Percentiles rank a stretch among this genome's conserved stretches.
phyloP scores from a whole-genome alignment of 2,888 invertebrate genomes.

The Seira musarum region DNA sequence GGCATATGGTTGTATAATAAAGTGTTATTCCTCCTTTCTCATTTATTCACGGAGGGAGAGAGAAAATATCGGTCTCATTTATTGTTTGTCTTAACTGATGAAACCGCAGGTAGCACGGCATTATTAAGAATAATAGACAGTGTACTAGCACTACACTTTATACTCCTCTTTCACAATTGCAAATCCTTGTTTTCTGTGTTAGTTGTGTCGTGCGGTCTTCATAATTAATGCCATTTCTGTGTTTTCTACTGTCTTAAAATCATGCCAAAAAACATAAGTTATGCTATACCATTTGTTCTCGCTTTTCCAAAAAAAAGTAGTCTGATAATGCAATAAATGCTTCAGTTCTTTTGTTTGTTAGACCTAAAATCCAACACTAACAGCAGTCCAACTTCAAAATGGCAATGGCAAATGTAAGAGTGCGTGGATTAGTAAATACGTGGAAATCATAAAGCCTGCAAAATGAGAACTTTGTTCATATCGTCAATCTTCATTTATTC shows the following conservation, averaged over 20 bases:
- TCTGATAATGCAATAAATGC: not conserved
- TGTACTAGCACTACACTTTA: constrained; percentile 30
- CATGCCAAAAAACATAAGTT: not conserved
- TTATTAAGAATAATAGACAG: constrained; percentile 24
- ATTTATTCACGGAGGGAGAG: constrained; percentile 8
- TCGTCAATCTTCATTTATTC: constrained; percentile 39
- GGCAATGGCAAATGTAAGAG: not conserved
- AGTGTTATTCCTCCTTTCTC: constrained; percentile 21
- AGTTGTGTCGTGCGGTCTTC: constrained; percentile 45
- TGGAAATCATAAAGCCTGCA: not conserved
- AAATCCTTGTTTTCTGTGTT: constrained; percentile 23
- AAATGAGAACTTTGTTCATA: constrained; percentile 14
- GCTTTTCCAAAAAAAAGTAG: not conserved
- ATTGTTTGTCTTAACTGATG: constrained; percentile 60
- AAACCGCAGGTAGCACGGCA: constrained; percentile 45
- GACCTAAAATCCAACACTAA: not conserved
- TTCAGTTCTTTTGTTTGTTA: not conserved
- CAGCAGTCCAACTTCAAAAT: not conserved
- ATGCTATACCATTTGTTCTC: not conserved
- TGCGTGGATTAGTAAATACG: not conserved
- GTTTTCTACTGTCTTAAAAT: constrained; percentile 31
- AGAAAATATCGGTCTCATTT: constrained; percentile 43
- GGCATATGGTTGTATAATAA: constrained; percentile 31
- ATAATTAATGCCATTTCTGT: constrained; percentile 54
- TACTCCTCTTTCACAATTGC: constrained; percentile 8